A percentile compares a stretch with the other conserved stretches of the same genome.
phyloP scores from a whole-genome alignment of 1,140 invertebrate genomes.

The Oreohelix idahoensis region DNA sequence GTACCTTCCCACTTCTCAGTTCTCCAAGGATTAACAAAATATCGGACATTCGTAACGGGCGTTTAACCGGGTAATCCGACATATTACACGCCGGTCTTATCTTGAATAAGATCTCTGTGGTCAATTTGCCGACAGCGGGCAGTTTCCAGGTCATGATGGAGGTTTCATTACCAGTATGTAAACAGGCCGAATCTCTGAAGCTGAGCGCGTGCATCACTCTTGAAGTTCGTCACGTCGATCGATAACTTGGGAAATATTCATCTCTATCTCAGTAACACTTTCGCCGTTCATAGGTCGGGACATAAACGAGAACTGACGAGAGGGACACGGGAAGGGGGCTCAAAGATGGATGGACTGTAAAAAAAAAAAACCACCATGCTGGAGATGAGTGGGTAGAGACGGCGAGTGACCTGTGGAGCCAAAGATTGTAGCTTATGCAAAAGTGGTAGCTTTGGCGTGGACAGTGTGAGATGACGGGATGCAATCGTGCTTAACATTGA shows the following conservation, averaged over 20 bases:
- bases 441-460: too few species aligned
- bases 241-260: slow-evolving; percentile 29
- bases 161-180: slow-evolving; percentile 49
- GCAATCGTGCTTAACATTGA: too few species aligned
- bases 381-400: not conserved
- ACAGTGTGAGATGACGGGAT: too few species aligned
- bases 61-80: not conserved
- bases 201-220: not conserved
- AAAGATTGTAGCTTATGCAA: too few species aligned
- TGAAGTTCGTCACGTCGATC: not conserved
- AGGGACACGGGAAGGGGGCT: not conserved
- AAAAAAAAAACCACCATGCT: not conserved
- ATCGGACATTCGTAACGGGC: not conserved
- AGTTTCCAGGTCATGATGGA: slow-evolving; percentile 34
- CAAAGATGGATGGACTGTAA: not conserved
- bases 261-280: slow-evolving; percentile 2
- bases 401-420: not conserved
- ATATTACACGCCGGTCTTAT: not conserved
- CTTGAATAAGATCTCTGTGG: not conserved
- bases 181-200: slow-evolving; percentile 24
- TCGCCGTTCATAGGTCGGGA: not conserved
- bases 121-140: slow-evolving; percentile 29
- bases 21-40: not conserved
- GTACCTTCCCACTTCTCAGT: too few species aligned
- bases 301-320: not conserved